phyloP scores from a whole-genome alignment of 1,140 invertebrate genomes.

The Xylocopa sonorina region DNA sequence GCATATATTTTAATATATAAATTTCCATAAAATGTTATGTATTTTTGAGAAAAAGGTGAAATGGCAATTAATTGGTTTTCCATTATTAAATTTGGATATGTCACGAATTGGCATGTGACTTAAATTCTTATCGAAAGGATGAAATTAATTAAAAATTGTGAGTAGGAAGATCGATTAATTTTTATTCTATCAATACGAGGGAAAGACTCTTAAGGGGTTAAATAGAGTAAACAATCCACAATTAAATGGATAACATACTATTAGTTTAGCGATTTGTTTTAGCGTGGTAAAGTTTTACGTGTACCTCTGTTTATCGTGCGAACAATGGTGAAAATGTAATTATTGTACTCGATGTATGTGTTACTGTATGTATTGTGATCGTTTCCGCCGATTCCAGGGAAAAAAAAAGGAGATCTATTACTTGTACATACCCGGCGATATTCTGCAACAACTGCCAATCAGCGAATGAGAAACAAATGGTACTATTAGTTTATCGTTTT shows the following conservation, averaged over 20 bases:
- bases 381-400: constrained; percentile 12
- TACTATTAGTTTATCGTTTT: constrained; percentile 32
- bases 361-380: not conserved
- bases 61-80: too few species aligned
- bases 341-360: constrained; percentile 16
- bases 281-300: not conserved
- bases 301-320: constrained; percentile 3
- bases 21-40: too few species aligned
- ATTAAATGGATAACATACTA: not conserved
- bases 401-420: not conserved
- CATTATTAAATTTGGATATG: too few species aligned
- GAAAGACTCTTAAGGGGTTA: too few species aligned
- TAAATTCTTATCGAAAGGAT: too few species aligned
- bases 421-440: not conserved
- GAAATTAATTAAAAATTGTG: too few species aligned
- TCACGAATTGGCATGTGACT: too few species aligned
- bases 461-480: constrained; percentile 13
- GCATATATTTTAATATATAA: too few species aligned
- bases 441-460: constrained; percentile 24
- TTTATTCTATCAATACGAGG: too few species aligned
- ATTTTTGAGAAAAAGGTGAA: too few species aligned
- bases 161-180: too few species aligned
- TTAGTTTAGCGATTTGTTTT: constrained; percentile 32
- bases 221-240: not conserved
- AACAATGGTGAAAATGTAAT: not conserved